phyloP scores from a whole-genome alignment of 2,797 vertebrate genomes.

The Catharus ustulatus region DNA sequence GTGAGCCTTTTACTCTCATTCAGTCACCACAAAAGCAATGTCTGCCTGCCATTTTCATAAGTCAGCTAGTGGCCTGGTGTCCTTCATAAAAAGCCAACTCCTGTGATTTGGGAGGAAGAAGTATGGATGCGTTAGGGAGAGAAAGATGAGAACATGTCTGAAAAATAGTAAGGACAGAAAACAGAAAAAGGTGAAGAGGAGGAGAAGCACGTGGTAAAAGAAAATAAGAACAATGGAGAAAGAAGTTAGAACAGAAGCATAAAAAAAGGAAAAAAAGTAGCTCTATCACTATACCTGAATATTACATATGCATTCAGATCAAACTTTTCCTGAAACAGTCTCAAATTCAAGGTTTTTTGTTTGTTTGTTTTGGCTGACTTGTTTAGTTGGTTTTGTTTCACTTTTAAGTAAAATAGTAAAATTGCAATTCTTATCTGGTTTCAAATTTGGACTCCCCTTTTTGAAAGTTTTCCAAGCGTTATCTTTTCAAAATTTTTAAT shows the following conservation, averaged over 20 bases:
- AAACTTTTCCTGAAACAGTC: background rate
- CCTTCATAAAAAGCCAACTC: background rate
- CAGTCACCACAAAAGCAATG: background rate
- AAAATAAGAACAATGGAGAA: background rate
- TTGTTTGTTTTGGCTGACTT: background rate
- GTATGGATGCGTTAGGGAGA: background rate
- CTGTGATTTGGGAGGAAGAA: background rate
- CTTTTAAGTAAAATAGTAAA: background rate
- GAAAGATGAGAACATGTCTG: background rate
- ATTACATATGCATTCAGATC: background rate
- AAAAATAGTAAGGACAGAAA: background rate
- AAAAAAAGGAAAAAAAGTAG: background rate
- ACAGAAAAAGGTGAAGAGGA: background rate
- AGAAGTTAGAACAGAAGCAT: background rate
- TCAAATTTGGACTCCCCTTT: background rate
- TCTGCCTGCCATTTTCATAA: background rate
- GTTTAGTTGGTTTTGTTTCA: background rate
- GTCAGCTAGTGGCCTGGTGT: background rate
- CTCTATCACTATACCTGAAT: background rate
- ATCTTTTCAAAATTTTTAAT: background rate
- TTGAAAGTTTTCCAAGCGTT: background rate
- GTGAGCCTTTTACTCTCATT: background rate
- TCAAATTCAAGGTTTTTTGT: background rate
- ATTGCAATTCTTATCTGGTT: background rate
- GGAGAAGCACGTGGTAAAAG: background rate